Evolutionary conservation across 92 coral and sea anemone genomes (phyloP), one percentile per base, ranked within the genome.

Genomic region (Umimayanthus chanpuru): DNA sequence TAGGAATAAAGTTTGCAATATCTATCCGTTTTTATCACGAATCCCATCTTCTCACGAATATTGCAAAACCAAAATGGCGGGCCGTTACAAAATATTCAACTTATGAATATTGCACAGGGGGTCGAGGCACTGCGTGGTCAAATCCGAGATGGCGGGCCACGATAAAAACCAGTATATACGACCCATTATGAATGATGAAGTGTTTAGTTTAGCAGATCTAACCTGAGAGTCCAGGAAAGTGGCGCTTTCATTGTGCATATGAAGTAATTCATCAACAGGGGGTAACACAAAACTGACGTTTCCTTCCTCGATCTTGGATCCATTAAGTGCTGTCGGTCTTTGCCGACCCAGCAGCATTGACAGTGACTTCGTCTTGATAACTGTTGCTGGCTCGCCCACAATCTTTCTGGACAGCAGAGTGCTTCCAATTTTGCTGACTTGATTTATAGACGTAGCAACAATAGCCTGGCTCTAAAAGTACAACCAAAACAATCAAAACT

Each of bases 341-440:
- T 67, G 74, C 38, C 76, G 74, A 82, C 67, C 75, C 28, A 82
- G 76, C 40, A 67, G 16, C 39, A 67, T 66, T 25, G 86, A 82
- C 76, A 82, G n/a, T 9, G 39, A 82, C 11, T 65, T 41, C 3
- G 77, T 82, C 43, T 43, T 67, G 76, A 82, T 41, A 40, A 67
- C 61, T 26, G 86, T 82, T n/a, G 86, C 64, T 39, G 86, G 86
- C 72, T 68, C 86, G 6, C 86, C 86, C 23, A 68, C 77, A 20
- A 82, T 68, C 77, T 82, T 82, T 82, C 86, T 68, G n/a, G 86
- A 26, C 10, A 82, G 77, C 64, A 82, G 18, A 0, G 64, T 68
- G 32, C 11, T 70, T 15, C 86, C 86, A 68, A 82, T 26, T n/a
- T 82, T 43, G 36, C 14, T 68, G 64, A 82, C 77, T 71, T 82